Base-by-base conservation (phyloP, 2,888 invertebrate genomes). In the Hyppa rectilinea region DNA sequence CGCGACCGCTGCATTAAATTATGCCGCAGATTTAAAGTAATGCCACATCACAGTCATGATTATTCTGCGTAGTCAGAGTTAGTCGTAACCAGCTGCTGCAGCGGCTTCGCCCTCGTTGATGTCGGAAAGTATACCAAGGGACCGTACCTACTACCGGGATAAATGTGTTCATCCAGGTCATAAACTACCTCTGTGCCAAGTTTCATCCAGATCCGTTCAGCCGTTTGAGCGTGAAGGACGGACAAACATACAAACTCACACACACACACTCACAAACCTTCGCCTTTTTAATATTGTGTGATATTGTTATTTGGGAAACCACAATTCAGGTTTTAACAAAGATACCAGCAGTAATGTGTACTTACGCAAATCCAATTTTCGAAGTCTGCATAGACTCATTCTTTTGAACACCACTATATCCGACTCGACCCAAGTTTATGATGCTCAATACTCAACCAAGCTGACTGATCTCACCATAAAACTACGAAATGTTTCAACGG, bases 401-500 rank as follows among this genome's bases (percentile, higher is more conserved):
- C 29, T 12, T 9, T 45, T 14, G 14, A 17, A 34, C 17, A n/a
- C 10, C 2, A n/a, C 23, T n/a, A 14, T 47, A 34, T 56, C 1
- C 23, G 31, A 62, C 31, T 34, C 9, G 12, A 60, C 34, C 29
- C 29, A 14, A 23, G n/a, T 60, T 74, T 65, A 65, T 29, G 59
- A 55, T 20, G n/a, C 58, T 49, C 31, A 38, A 29, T 49, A 56
- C 43, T 52, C 47, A 36, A 36, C 29, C 50, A 17, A 59, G 38
- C 66, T 71, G 49, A 56, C 76, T 52, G 47, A 76, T 76, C 26
- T 50, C 45, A 26, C 36, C 55, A 75, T 66, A 61, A 67, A 67
- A 64, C 45, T 53, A 26, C 40, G 23, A 69, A 60, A 70, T n/a
- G 20, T 58, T 61, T 31, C 23, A 45, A 63, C 52, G 63, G 47